Percentiles rank a stretch among this genome's conserved stretches.
Evolutionary conservation across 2,888 invertebrate genomes (phyloP).

Genomic region (Troilus luridus): DNA sequence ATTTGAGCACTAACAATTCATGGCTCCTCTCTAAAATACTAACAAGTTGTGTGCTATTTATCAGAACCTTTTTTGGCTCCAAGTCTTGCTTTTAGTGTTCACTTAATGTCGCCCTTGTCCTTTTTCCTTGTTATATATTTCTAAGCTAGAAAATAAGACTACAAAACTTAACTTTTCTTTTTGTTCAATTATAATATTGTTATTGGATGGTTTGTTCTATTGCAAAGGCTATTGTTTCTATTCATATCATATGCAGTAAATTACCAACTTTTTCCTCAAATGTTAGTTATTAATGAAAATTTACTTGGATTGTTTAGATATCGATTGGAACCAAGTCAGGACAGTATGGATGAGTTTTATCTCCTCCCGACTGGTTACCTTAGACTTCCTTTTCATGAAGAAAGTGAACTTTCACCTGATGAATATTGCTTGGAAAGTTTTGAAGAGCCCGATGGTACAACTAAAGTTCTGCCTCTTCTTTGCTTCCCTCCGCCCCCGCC

Average conservation of each 20-base stretch:
- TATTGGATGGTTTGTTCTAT: not conserved
- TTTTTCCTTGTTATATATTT: not conserved
- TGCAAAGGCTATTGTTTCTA: not conserved
- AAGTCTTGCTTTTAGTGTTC: not conserved
- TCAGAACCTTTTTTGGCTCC: not conserved
- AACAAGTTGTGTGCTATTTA: not conserved
- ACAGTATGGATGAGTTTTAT: constrained; percentile 73
- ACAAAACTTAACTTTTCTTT: not conserved
- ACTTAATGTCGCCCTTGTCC: not conserved
- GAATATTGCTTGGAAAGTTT: constrained; percentile 77
- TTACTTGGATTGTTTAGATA: constrained; percentile 70
- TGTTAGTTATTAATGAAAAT: not conserved
- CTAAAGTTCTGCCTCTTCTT: constrained; percentile 73
- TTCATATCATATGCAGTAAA: not conserved
- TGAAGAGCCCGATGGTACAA: constrained; percentile 69
- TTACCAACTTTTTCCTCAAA: not conserved
- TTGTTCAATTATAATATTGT: not conserved
- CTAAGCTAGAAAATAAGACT: not conserved
- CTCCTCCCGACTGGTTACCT: constrained; percentile 75
- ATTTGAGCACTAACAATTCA: not conserved
- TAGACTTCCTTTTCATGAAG: constrained; percentile 71
- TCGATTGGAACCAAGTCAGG: constrained; percentile 72
- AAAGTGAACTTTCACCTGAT: constrained; percentile 71
- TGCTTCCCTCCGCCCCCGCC: constrained; percentile 69
- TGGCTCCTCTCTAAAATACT: not conserved